Percentiles rank a stretch among this genome's conserved stretches.
phyloP scores from a whole-genome alignment of 2,888 invertebrate genomes.

The Stegophylla sp. region DNA sequence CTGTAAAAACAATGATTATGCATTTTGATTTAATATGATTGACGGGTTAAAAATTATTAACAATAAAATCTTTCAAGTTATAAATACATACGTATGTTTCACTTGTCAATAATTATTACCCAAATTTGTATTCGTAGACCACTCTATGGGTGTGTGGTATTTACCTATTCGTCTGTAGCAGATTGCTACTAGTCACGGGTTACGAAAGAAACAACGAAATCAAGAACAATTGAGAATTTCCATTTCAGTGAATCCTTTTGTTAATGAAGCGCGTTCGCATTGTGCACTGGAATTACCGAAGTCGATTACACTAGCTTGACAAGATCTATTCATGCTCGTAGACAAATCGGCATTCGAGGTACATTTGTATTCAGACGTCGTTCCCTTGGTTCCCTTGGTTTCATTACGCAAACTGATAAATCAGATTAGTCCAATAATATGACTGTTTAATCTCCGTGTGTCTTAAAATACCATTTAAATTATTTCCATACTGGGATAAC shows the following conservation, averaged over 20 bases:
- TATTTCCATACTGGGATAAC: too few relatives aligned
- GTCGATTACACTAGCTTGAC: slow-evolving; percentile 34
- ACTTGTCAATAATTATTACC: too few relatives aligned
- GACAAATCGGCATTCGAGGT: slow-evolving; percentile 7
- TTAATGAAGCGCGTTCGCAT: background rate
- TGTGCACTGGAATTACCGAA: slow-evolving; percentile 21
- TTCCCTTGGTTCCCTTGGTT: background rate
- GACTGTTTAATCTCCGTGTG: too few relatives aligned
- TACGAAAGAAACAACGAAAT: slow-evolving; percentile 1
- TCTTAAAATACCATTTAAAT: too few relatives aligned
- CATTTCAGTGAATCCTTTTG: slow-evolving; percentile 18
- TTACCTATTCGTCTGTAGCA: background rate
- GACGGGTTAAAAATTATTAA: too few relatives aligned
- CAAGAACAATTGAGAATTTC: slow-evolving; percentile 17
- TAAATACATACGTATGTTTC: too few relatives aligned
- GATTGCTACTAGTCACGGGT: background rate
- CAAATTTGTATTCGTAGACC: too few relatives aligned
- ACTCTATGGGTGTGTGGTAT: background rate
- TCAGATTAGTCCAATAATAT: background rate
- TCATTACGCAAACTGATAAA: background rate
- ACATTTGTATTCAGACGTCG: background rate
- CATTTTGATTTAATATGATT: too few relatives aligned
- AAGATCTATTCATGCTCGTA: slow-evolving; percentile 18
- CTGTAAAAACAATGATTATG: too few relatives aligned
- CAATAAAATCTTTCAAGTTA: too few relatives aligned